phyloP scores from a whole-genome alignment of 2,113 vertebrate genomes.

The Aix galericulata region DNA sequence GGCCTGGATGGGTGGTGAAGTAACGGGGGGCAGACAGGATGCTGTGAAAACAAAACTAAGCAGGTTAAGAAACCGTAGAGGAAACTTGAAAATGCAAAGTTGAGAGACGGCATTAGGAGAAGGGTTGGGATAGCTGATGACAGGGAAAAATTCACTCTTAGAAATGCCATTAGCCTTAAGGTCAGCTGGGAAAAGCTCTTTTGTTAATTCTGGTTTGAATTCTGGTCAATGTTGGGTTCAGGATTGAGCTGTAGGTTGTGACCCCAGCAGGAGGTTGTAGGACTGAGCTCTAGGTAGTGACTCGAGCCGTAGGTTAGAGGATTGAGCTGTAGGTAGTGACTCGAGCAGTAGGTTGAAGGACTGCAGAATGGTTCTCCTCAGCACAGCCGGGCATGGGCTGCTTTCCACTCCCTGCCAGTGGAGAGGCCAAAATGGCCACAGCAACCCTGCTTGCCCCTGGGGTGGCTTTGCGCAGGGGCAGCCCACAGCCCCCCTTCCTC shows the following conservation, averaged over 20 bases:
- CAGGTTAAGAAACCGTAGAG: neutral
- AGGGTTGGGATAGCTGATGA: neutral
- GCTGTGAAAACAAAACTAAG: neutral
- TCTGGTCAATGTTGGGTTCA: neutral
- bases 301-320: too few species aligned
- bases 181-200: neutral
- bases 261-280: fast-evolving
- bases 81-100: neutral
- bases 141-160: too few species aligned
- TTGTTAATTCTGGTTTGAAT: neutral
- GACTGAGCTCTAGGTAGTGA: too few species aligned
- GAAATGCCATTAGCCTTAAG: neutral
- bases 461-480: neutral
- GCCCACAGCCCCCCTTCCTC: neutral
- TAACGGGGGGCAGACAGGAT: neutral
- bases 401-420: fast-evolving
- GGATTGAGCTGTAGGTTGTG: neutral
- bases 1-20: neutral
- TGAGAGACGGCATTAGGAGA: neutral
- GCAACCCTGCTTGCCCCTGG: fast-evolving
- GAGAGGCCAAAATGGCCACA: neutral
- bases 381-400: neutral
- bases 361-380: neutral
- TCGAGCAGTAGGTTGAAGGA: too few species aligned
- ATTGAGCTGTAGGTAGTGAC: too few species aligned